Evolutionary conservation across 2,888 invertebrate genomes (phyloP).

Genomic region (Rotaria magnacalcarata): DNA sequence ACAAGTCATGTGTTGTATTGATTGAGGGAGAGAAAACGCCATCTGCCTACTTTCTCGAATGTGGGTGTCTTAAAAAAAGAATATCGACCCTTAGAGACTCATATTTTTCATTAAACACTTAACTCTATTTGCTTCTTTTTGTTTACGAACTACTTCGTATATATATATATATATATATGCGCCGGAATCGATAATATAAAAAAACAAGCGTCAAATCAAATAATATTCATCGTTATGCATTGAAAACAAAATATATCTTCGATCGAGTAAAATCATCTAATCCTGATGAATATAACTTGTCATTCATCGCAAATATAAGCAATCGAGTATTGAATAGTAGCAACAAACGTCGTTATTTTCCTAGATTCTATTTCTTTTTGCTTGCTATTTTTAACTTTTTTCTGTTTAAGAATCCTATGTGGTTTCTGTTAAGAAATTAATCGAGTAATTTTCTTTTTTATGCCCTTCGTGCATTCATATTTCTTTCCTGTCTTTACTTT

Average conservation of each 20-base stretch:
- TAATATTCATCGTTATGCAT: background rate
- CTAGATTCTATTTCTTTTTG: background rate
- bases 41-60: background rate
- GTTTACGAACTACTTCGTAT: background rate
- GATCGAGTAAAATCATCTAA: background rate
- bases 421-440: background rate
- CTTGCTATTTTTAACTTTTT: background rate
- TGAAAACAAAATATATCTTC: background rate
- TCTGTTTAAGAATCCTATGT: background rate
- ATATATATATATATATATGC: too few relatives aligned
- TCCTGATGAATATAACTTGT: background rate
- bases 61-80: too few relatives aligned
- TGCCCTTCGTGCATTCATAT: background rate
- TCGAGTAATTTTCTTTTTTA: background rate
- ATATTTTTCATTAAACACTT: too few relatives aligned
- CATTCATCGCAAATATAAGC: constrained; percentile 15
- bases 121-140: background rate
- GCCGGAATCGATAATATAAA: too few relatives aligned
- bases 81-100: too few relatives aligned
- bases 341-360: background rate
- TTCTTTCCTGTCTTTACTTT: background rate
- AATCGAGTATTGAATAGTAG: background rate
- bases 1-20: background rate
- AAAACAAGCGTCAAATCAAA: background rate
- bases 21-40: background rate